These are phyloP conservation scores for Heteronetta atricapilla DNA, from an alignment of 2,113 vertebrate genomes.

Conservation along the genomic window DNA sequence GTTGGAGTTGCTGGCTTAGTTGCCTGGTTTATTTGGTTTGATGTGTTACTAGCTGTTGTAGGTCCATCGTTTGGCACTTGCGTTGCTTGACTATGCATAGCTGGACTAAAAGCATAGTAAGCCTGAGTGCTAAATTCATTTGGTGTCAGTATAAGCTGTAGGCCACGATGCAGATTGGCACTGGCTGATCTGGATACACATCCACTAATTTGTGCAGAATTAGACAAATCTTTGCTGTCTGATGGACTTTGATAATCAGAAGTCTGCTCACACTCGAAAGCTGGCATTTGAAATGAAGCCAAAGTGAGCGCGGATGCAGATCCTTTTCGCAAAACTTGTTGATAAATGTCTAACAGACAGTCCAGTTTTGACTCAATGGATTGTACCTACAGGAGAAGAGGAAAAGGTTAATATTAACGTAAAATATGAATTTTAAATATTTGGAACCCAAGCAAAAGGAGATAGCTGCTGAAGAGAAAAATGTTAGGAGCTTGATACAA, in stretches of 20 bases:
- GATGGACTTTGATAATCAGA: conserved; percentile 91
- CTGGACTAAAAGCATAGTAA: conserved; percentile 85
- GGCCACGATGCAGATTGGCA: conserved; percentile 87
- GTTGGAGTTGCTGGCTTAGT: conserved; percentile 81
- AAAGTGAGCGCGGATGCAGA: conserved; percentile 87
- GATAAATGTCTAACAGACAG: conserved; percentile 93
- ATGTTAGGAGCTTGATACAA: neutral
- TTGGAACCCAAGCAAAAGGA: neutral
- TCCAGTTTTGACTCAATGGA: conserved; percentile 97
- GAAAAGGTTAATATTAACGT: neutral
- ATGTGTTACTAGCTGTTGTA: conserved; percentile 72
- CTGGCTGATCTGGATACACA: conserved; percentile 84
- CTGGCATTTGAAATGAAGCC: conserved; percentile 88
- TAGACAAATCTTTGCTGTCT: conserved; percentile 88
- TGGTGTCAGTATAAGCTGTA: conserved; percentile 90
- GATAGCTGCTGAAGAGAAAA: neutral
- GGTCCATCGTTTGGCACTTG: conserved; percentile 85
- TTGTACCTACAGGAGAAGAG: conserved; percentile 82
- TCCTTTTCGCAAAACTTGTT: conserved; percentile 92
- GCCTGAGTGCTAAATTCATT: conserved; percentile 88
- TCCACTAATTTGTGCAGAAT: conserved; percentile 84
- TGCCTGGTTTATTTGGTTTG: conserved; percentile 83
- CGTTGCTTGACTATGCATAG: conserved; percentile 80
- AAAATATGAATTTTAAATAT: neutral
- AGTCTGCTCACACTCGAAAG: conserved; percentile 92